Evolutionary conservation across 2,113 vertebrate genomes (phyloP).

Genomic region (Megaceryle maxima): DNA sequence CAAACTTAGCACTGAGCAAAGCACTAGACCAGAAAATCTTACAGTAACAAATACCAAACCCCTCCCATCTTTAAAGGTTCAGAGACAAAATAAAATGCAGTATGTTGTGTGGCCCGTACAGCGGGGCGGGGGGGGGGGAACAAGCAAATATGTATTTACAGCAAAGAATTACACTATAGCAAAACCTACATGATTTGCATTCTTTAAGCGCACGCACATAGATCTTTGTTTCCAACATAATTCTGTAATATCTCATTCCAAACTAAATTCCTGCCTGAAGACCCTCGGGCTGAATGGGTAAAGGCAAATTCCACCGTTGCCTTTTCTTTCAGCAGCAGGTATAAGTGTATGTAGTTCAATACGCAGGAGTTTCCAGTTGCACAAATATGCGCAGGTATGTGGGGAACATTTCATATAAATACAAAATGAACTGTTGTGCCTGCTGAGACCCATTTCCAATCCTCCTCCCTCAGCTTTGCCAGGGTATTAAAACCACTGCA

Average conservation of each 20-base stretch:
- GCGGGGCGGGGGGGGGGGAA: neutral
- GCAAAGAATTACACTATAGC: constrained; percentile 20
- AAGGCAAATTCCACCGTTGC: neutral
- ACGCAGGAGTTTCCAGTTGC: neutral
- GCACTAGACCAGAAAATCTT: constrained; percentile 36
- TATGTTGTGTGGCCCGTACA: neutral
- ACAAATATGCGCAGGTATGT: neutral
- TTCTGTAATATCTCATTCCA: neutral
- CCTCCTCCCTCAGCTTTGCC: neutral
- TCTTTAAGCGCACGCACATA: neutral
- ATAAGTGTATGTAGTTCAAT: neutral
- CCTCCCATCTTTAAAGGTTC: neutral
- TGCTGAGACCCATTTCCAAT: neutral
- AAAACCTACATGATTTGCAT: neutral
- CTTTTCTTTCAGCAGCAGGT: neutral
- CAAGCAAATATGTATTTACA: constrained; percentile 60
- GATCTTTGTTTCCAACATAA: neutral
- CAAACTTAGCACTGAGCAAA: neutral
- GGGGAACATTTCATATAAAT: neutral
- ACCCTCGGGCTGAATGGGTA: neutral
- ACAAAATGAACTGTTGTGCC: neutral
- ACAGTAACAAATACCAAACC: constrained; percentile 5
- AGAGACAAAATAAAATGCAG: constrained; percentile 5
- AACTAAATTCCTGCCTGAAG: neutral
- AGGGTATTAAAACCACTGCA: neutral